Evolutionary conservation across 1,140 invertebrate species (phyloP), one percentile per base, ranked within the genome.

Genomic region (Anastrepha ludens): DNA sequence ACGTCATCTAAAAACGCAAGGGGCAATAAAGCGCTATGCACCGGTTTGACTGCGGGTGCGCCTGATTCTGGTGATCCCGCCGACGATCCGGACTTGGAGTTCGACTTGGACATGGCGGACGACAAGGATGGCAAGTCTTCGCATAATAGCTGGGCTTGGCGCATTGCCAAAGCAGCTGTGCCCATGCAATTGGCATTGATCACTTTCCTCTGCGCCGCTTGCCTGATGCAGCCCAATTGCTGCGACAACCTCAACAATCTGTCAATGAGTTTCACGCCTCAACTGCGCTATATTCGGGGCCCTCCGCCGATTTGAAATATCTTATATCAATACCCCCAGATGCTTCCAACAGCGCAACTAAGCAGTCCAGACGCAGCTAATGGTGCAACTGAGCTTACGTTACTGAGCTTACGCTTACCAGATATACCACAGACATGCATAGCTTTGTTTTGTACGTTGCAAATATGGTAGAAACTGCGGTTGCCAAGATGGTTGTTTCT

Each of bases 201-300:
- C 44, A 96, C 97, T 1, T 94, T 98, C 6, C 95, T 97, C 67
- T 96, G 97, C 87, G 95, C 97, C 44, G 96, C 96, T 4, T 98
- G 96, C 93, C 94, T 98, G 15, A 94, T 98, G 88, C 97, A 98
- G 90, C 96, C 96, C 11, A 95, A 95, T 60, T 98, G 97, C 92
- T 98, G 97, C 93, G 97, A 98, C 92, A 95, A 96, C 15, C 94
- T 97, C 87, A 97, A 98, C 94, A 97, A 96, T 86, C 95, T 98
- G 88, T 96, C 96, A 47, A 94, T 97, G 89, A 97, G 97, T 1
- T 94, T 98, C 39, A 96, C 96, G 4, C 97, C 97, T 2, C 97
- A 98, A 90, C 93, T 98, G 87, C 95, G 97, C 78, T 98, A 98
- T 90, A 95, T 97, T 8, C 95, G 96, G 70, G 97, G 97, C 88